Evolutionary conservation across 2,888 invertebrate species (phyloP).

Genomic region (Sepioteuthis lessoniana): DNA sequence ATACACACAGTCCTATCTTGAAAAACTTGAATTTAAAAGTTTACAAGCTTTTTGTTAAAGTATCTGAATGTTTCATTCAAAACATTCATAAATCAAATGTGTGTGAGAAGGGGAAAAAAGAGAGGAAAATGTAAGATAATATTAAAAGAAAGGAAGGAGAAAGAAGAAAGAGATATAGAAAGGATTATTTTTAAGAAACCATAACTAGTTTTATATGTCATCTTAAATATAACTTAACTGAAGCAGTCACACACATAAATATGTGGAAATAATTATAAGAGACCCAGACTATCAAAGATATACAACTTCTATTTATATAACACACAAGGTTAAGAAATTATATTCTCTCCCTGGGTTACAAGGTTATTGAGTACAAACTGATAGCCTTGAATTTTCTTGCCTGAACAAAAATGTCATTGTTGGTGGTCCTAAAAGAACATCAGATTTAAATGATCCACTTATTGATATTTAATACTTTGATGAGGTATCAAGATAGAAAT

Average conservation of each 20-base stretch:
- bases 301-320: slow-evolving; percentile 8
- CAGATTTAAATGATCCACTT: background rate
- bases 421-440: background rate
- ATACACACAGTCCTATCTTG: too few species aligned
- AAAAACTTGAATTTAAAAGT: too few species aligned
- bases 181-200: background rate
- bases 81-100: too few species aligned
- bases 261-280: background rate
- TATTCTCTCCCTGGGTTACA: background rate
- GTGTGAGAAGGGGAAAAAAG: background rate
- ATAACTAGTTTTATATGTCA: background rate
- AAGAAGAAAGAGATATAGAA: background rate
- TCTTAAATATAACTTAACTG: background rate
- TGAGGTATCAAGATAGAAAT: too few species aligned
- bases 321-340: background rate
- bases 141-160: background rate
- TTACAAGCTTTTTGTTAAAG: too few species aligned
- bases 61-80: too few species aligned
- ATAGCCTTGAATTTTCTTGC: background rate
- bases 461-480: too few species aligned
- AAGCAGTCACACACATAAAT: background rate
- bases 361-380: background rate
- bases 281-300: background rate
- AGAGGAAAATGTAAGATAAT: background rate
- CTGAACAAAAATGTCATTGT: background rate